Evolutionary conservation across 2,888 invertebrate species (phyloP), one percentile per base, ranked within the genome.

Genomic region (Dynastes tityus): DNA sequence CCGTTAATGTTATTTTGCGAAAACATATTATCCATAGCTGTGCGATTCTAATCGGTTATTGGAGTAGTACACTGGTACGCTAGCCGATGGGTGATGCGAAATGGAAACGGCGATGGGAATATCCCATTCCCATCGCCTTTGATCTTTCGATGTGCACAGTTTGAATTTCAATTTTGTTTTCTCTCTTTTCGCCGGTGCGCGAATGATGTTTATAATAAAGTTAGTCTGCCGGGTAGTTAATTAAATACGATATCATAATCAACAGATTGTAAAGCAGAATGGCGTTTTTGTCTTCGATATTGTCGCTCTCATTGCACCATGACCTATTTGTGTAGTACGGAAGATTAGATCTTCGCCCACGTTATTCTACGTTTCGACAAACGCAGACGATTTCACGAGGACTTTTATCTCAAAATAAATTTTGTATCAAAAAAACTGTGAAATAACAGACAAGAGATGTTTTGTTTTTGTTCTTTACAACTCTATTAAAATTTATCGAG

Each of bases 231-330:
- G 68, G 3, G 53, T 51, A 68, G 68, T 49, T 68, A 68, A 68
- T 68, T 68, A 68, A 68, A 68, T 68, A 13, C 53, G 68, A 68
- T 68, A 51, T 68, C 49, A 53, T 68, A 68, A 68, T 68, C 68
- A 68, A 51, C 49, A 68, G 68, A 68, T 68, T 53, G 68, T 53
- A 29, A 68, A 68, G 68, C 27, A 9, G 53, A 51, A 68, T 51
- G 29, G 51, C 53, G 63, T 49, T 51, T 49, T 51, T 51, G 29
- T 27, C 49, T 68, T 65, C 22, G 51, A 51, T 51, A 68, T 51
- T 16, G 16, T 51, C 22, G 61, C 9, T 29, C 11, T 16, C 27
- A 61, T 61, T 32, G 13, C 11, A 29, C 29, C 29, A 29, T 32
- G 27, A 63, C 27, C 13, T 63, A 63, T 63, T 63, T 63, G 63